A percentile compares a stretch with the other conserved stretches of the same genome.
Evolutionary conservation across 2,888 invertebrate species (phyloP).

Genomic region (Pollenia amentaria): DNA sequence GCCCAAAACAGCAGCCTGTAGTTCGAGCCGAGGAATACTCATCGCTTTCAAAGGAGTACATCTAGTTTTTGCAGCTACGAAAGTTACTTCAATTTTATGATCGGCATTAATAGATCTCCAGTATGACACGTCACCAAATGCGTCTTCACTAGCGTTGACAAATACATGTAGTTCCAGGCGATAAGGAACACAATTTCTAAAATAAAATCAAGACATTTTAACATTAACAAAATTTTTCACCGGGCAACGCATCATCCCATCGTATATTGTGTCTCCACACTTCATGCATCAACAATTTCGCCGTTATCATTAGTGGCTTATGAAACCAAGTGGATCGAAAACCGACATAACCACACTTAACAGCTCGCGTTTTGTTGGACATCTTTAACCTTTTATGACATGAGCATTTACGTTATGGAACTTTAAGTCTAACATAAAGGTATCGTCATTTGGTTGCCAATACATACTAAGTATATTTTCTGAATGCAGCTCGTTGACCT

Average conservation of each 20-base stretch:
- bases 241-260: not conserved
- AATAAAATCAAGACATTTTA: slow-evolving; percentile 36
- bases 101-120: slow-evolving; percentile 57
- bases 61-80: slow-evolving; percentile 71
- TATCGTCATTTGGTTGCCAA: slow-evolving; percentile 1
- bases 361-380: slow-evolving; percentile 1
- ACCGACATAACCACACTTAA: not conserved
- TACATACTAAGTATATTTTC: not conserved
- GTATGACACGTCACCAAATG: slow-evolving; percentile 73
- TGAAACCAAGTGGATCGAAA: slow-evolving; percentile 14
- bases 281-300: not conserved
- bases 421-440: not conserved
- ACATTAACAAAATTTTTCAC: not conserved
- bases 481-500: not conserved
- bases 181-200: slow-evolving; percentile 23
- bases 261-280: slow-evolving; percentile 29
- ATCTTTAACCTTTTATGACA: not conserved
- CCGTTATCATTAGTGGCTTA: slow-evolving; percentile 13
- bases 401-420: not conserved
- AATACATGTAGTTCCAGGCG: slow-evolving; percentile 66
- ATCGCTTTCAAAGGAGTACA: slow-evolving; percentile 65
- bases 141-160: slow-evolving; percentile 70
- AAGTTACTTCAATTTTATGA: slow-evolving; percentile 16
- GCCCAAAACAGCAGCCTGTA: too few species aligned
- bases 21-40: slow-evolving; percentile 58